Conservation (phyloP, 2,797 vertebrate genomes). For the Megalops cyprinoides region DNA sequence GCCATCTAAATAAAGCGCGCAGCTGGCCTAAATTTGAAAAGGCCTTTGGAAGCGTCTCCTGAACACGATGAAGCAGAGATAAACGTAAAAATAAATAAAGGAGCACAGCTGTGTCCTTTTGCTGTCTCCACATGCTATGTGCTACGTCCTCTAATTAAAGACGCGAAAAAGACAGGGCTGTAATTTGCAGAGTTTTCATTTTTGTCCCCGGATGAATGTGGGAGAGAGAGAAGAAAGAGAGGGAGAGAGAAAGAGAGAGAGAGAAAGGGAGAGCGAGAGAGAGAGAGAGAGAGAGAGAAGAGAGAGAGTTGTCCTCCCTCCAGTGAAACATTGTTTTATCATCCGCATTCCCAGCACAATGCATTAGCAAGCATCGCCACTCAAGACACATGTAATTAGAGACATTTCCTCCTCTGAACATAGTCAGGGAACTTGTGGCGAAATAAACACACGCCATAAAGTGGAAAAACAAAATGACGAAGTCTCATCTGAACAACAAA, state of each 20-base stretch:
- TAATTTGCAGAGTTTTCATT: constrained; percentile 47
- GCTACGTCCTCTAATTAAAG: constrained; percentile 49
- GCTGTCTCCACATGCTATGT: constrained; percentile 33
- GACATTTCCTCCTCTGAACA: constrained; percentile 1
- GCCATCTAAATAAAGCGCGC: constrained; percentile 54
- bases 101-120: constrained; percentile 39
- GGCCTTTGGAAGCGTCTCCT: constrained; percentile 36
- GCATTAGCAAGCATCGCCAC: background rate
- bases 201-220: constrained; percentile 36
- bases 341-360: background rate
- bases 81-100: constrained; percentile 29
- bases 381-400: background rate
- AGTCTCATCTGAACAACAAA: background rate
- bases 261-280: background rate
- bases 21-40: constrained; percentile 54
- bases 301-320: constrained; percentile 10
- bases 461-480: background rate
- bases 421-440: background rate
- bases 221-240: constrained; percentile 33
- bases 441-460: background rate
- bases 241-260: too few species aligned
- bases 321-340: background rate
- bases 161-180: constrained; percentile 48
- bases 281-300: background rate
- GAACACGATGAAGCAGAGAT: constrained; percentile 41